Base-by-base conservation (phyloP, 2,888 invertebrate genomes). In the Caenorhabditis sp. region DNA sequence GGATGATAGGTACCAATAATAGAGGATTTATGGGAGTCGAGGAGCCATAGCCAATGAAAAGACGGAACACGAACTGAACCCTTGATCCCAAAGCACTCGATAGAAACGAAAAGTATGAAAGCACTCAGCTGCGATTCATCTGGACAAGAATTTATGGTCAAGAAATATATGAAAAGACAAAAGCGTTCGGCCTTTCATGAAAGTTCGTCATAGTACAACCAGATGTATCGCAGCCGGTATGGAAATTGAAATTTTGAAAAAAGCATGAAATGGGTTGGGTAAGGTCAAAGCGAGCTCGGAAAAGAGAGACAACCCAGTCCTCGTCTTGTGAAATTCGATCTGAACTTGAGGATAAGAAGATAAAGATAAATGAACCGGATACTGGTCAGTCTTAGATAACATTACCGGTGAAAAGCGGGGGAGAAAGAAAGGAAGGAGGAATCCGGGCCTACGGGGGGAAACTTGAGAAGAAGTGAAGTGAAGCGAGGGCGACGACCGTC, bases 341-440 rank as follows among this genome's bases (percentile, higher is more conserved):
- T n/a, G 15, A 41, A n/a, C n/a, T n/a, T 15, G 45, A 15, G 17
- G n/a, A 27, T n/a, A n/a, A n/a, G n/a, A 45, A 13, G 30, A 20
- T 15, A 55, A 46, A 27, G 41, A 48, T 6, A 24, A 17, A 22
- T 27, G 30, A 65, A 48, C 41, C 53, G 35, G 68, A 68, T 68
- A 59, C 59, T 70, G 70, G 70, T 70, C 68, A 68, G 26, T 37
- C 52, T 35, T 32, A 70, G 53, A 50, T 70, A 70, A 70, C 24
- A 53, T 70, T 53, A 59, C 70, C 53, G 39, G 24, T 46, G 43
- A 48, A 35, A 56, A n/a, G 35, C 20, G 35, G 20, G 26, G 50
- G 41, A 45, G 39, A 41, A 41, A 58, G 45, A 53, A 52, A 45
- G 45, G 41, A 27, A 6, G 39, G 45, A 37, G 52, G 8, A 6